Evolutionary conservation across 53 echinoderm and acorn worm species (phyloP).

Genomic region (Temnopleurus reevesii): DNA sequence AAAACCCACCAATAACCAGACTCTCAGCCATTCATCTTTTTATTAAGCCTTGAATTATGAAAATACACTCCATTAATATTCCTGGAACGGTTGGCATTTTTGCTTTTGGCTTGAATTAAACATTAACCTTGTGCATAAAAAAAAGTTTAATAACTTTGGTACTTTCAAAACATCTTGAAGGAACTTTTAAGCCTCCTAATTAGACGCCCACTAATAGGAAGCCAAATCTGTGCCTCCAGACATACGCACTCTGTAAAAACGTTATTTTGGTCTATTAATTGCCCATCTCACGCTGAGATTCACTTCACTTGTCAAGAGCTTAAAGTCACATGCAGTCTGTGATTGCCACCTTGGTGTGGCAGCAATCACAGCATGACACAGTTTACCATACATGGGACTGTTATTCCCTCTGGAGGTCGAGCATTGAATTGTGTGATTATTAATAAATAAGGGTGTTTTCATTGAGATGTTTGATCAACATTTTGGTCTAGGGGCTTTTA

Average conservation of each 20-base stretch:
- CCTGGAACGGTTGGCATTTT: no score
- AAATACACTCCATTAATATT: no score
- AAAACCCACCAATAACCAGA: no score
- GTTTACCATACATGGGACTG: conserved; percentile 1
- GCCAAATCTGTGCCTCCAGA: not conserved
- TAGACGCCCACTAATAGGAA: not conserved
- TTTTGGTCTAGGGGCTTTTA: no score
- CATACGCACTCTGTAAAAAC: not conserved
- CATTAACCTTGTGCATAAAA: not conserved
- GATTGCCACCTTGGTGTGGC: not conserved
- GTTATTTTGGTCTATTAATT: conserved; percentile 11
- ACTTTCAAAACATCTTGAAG: not conserved
- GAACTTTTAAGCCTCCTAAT: not conserved
- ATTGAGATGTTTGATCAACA: no score
- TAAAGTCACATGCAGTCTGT: conserved; percentile 13
- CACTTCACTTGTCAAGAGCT: conserved; percentile 13
- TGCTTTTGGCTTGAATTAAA: no score
- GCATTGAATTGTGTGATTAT: not conserved
- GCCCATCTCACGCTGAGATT: not conserved
- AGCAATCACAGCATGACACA: conserved; percentile 9
- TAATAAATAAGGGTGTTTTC: not conserved
- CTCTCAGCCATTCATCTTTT: no score
- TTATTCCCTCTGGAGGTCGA: conserved; percentile 9
- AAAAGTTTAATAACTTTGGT: not conserved
- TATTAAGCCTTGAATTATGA: no score